Percentiles rank a stretch among this genome's conserved stretches.
These are phyloP conservation scores for Carabus problematicus DNA, from an alignment of 2,888 invertebrate species.

Conservation along the genomic window DNA sequence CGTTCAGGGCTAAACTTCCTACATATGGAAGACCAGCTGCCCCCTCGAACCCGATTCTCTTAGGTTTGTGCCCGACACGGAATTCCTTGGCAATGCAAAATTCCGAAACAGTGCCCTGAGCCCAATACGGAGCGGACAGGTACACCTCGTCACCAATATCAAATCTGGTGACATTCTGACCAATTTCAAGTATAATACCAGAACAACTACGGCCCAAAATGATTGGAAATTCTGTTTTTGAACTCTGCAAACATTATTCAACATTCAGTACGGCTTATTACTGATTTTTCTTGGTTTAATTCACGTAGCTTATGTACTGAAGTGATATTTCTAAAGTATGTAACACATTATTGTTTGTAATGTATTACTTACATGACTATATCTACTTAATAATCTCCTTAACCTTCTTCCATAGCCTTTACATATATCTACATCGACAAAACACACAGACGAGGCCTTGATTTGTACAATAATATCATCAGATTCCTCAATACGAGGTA, in stretches of 20 bases:
- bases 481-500: conserved; percentile 62
- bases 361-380: conserved; percentile 49
- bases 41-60: conserved; percentile 65
- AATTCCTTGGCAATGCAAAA: conserved; percentile 63
- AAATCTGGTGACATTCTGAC: conserved; percentile 64
- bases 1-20: conserved; percentile 65
- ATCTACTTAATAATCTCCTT: conserved; percentile 51
- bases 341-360: not conserved
- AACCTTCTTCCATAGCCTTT: conserved; percentile 62
- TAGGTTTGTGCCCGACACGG: conserved; percentile 64
- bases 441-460: conserved; percentile 67
- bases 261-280: not conserved
- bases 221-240: conserved; percentile 62
- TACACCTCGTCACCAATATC: conserved; percentile 71
- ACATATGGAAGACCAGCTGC: conserved; percentile 68
- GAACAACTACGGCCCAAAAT: conserved; percentile 69
- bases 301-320: no score
- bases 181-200: conserved; percentile 68
- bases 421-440: conserved; percentile 66
- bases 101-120: conserved; percentile 65
- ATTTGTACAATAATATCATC: conserved; percentile 68
- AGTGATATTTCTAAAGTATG: no score
- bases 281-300: no score
- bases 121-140: conserved; percentile 66
- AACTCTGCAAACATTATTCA: conserved; percentile 47